A percentile compares a stretch with the other conserved stretches of the same genome.
Conservation (phyloP, 2,888 invertebrate species). For the Spicauda simplicius region DNA sequence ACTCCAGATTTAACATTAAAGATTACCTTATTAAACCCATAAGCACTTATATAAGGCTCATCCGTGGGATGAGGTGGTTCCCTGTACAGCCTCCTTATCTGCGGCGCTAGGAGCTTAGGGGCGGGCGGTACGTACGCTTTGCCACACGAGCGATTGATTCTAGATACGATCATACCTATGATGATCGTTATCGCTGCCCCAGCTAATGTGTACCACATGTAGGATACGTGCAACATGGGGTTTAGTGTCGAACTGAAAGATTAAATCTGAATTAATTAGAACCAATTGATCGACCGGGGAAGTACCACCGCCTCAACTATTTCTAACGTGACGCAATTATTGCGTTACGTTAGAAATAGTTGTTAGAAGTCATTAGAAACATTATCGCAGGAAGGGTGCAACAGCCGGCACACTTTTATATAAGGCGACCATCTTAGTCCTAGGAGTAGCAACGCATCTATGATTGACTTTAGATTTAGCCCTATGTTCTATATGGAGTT, state of each 20-base stretch:
- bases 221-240: constrained; percentile 89
- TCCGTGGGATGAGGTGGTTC: constrained; percentile 76
- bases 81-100: constrained; percentile 85
- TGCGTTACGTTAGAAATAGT: too few species aligned
- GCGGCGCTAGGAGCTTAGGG: constrained; percentile 87
- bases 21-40: constrained; percentile 66
- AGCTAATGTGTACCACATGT: constrained; percentile 90
- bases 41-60: constrained; percentile 71
- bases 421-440: too few species aligned
- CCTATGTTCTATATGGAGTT: too few species aligned
- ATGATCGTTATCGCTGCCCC: constrained; percentile 65
- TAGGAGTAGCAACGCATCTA: too few species aligned
- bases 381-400: too few species aligned
- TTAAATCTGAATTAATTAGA: neutral
- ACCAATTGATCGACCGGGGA: too few species aligned
- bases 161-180: constrained; percentile 63
- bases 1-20: neutral
- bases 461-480: too few species aligned
- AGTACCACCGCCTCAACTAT: too few species aligned
- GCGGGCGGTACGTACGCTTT: constrained; percentile 66
- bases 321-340: too few species aligned
- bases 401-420: too few species aligned
- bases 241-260: constrained; percentile 79
- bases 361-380: too few species aligned
- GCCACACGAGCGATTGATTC: constrained; percentile 59